Evolutionary conservation across 2,888 invertebrate genomes (phyloP).

Genomic region (Beris morrisii): DNA sequence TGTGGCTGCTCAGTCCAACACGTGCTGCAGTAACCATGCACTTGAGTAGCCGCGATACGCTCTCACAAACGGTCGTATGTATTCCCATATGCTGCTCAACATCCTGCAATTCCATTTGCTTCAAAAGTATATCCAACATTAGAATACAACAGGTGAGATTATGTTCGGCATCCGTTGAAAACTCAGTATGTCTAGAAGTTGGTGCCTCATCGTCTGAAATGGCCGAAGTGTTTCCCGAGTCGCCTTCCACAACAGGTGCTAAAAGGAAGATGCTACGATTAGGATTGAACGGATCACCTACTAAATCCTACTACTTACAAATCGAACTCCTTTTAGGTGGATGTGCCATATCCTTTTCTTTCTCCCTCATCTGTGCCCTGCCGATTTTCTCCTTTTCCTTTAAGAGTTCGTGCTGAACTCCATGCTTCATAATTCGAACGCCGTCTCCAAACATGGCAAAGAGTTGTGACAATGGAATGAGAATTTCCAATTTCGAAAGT

Average conservation of each 20-base stretch:
- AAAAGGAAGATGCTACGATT: background rate
- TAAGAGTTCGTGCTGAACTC: slow-evolving; percentile 56
- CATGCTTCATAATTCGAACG: slow-evolving; percentile 70
- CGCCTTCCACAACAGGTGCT: slow-evolving; percentile 70
- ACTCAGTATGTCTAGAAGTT: slow-evolving; percentile 65
- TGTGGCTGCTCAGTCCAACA: slow-evolving; percentile 65
- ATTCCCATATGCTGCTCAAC: slow-evolving; percentile 80
- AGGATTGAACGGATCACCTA: background rate
- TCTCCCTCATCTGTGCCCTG: slow-evolving; percentile 49
- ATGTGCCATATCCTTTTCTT: slow-evolving; percentile 50
- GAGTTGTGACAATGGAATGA: slow-evolving; percentile 82
- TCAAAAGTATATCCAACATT: slow-evolving; percentile 92
- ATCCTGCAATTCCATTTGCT: slow-evolving; percentile 90
- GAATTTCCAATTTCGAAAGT: slow-evolving; percentile 84
- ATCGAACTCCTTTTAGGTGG: slow-evolving; percentile 59
- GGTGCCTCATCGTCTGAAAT: slow-evolving; percentile 70
- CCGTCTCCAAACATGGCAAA: slow-evolving; percentile 91
- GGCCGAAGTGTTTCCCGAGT: slow-evolving; percentile 68
- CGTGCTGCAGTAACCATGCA: slow-evolving; percentile 76
- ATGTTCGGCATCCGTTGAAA: slow-evolving; percentile 70
- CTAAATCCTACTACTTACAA: slow-evolving; percentile 56
- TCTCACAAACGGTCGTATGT: slow-evolving; percentile 72
- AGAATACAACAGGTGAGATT: slow-evolving; percentile 94
- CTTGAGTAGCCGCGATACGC: slow-evolving; percentile 73
- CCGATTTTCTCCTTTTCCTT: slow-evolving; percentile 54